phyloP scores from a whole-genome alignment of 2,113 vertebrate species.

The Antigone vipio region DNA sequence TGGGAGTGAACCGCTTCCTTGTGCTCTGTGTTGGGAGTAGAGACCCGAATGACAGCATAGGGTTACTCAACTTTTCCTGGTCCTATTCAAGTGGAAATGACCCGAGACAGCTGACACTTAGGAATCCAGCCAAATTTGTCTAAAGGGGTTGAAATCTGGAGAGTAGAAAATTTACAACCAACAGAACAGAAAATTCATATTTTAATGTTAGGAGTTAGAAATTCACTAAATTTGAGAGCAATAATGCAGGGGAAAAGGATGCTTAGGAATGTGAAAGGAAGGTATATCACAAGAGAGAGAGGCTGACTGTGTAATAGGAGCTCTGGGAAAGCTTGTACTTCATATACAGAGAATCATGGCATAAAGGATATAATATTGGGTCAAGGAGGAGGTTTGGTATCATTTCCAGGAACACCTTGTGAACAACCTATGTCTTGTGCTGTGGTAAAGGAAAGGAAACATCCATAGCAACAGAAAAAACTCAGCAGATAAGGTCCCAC shows the following conservation, averaged over 20 bases:
- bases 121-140: not conserved
- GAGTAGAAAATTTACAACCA: not conserved
- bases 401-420: not conserved
- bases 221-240: not conserved
- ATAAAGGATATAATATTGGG: accelerated
- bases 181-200: not conserved
- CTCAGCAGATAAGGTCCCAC: not conserved
- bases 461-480: not conserved
- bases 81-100: not conserved
- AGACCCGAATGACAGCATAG: not conserved
- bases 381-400: not conserved
- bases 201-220: not conserved
- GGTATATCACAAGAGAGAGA: not conserved
- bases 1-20: not conserved
- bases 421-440: accelerated
- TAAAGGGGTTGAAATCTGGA: not conserved
- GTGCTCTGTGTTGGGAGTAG: not conserved
- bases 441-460: not conserved
- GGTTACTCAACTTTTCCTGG: not conserved
- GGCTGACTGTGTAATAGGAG: accelerated
- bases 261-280: not conserved
- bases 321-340: not conserved
- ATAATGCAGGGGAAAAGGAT: not conserved
- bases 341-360: not conserved
- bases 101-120: not conserved